These are phyloP conservation scores for Myioborus miniatus DNA, from an alignment of 2,797 vertebrate species.

Conservation along the genomic window DNA sequence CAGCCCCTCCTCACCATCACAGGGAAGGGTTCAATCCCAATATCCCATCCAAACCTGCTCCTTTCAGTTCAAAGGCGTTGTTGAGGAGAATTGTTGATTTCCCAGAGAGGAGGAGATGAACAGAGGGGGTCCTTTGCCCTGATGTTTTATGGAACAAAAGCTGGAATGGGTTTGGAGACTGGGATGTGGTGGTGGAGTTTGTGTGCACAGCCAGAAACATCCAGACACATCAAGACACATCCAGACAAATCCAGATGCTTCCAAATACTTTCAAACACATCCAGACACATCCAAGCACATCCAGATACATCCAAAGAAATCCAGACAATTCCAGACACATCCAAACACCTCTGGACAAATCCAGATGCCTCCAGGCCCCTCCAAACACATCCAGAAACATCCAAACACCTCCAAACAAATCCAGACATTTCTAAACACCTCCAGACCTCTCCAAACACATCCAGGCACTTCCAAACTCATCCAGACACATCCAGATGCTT, in stretches of 20 bases:
- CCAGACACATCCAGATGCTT: neutral
- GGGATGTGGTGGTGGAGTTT: neutral
- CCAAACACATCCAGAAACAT: fast-evolving
- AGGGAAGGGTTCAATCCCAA: neutral
- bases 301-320: fast-evolving
- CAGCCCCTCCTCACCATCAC: neutral
- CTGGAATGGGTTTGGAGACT: neutral
- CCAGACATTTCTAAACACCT: fast-evolving
- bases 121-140: fast-evolving
- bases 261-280: fast-evolving
- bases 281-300: fast-evolving
- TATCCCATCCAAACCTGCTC: neutral
- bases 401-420: fast-evolving
- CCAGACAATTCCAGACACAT: fast-evolving
- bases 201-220: neutral
- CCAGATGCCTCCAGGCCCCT: fast-evolving
- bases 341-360: fast-evolving
- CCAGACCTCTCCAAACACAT: no score
- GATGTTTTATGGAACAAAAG: neutral
- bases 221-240: fast-evolving
- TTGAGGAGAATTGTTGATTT: neutral
- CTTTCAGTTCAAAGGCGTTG: neutral
- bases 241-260: fast-evolving
- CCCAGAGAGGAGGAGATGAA: neutral
- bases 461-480: no score